phyloP scores from a whole-genome alignment of 2,113 vertebrate species.

The Aythya baeri region DNA sequence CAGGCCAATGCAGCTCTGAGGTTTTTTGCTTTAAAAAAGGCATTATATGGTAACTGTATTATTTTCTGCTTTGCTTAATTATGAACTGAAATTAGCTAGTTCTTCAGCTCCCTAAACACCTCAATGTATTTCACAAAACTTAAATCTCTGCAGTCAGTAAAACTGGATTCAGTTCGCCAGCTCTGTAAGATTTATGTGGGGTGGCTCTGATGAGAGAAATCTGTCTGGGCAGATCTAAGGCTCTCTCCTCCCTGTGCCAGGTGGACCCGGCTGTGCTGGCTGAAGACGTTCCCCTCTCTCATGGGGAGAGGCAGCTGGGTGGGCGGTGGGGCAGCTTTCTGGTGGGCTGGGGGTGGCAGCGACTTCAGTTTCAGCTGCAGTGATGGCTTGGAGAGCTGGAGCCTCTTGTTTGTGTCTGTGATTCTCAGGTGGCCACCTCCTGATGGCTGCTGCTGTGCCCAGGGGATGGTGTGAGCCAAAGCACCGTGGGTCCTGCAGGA shows the following conservation, averaged over 20 bases:
- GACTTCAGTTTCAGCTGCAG: accelerated
- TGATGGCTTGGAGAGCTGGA: not conserved
- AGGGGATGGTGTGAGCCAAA: not conserved
- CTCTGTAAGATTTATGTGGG: not conserved
- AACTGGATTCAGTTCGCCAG: not conserved
- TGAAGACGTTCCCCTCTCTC: not conserved
- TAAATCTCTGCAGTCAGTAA: not conserved
- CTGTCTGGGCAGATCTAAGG: not conserved
- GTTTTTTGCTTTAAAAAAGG: not conserved
- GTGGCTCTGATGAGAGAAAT: too few species aligned
- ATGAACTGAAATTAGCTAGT: not conserved
- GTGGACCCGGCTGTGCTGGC: too few species aligned
- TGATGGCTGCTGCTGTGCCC: not conserved
- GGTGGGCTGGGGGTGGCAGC: accelerated
- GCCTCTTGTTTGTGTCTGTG: accelerated
- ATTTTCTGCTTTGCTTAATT: slow-evolving; percentile 39
- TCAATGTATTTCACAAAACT: not conserved
- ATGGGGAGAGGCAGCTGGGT: not conserved
- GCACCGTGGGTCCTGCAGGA: not conserved
- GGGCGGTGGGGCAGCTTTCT: not conserved
- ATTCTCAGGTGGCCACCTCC: not conserved
- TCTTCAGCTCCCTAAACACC: not conserved
- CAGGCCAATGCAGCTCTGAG: not conserved
- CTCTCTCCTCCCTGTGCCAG: too few species aligned
- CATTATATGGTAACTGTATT: not conserved